These are phyloP conservation scores for human DNA, from an alignment of 2,113 vertebrate species.

Conservation along the genomic window DNA sequence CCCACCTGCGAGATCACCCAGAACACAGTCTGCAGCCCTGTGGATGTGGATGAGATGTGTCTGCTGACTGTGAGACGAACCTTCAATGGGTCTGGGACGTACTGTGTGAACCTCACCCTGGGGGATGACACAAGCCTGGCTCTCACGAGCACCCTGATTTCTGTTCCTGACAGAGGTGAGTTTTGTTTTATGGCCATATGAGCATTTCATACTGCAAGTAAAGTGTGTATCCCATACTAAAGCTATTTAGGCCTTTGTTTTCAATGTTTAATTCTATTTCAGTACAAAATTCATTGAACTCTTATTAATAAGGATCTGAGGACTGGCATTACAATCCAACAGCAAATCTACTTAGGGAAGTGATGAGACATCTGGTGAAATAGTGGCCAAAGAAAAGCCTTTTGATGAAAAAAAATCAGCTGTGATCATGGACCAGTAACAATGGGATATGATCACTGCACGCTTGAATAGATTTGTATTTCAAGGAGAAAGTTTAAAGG, in stretches of 20 bases:
- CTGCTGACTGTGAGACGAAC: slow-evolving; percentile 87
- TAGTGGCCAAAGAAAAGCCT: background rate
- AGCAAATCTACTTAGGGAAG: background rate
- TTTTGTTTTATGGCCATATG: background rate
- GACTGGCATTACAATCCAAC: background rate
- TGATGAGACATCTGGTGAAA: background rate
- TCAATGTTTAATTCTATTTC: background rate
- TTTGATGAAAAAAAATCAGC: background rate
- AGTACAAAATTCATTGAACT: background rate
- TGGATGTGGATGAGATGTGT: slow-evolving; percentile 80
- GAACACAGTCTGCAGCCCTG: slow-evolving; percentile 85
- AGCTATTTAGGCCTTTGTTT: background rate
- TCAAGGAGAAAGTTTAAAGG: background rate
- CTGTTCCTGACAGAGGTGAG: slow-evolving; percentile 85
- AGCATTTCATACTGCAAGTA: background rate
- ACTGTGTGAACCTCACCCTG: slow-evolving; percentile 95
- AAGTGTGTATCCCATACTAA: background rate
- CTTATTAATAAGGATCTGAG: background rate
- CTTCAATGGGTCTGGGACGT: slow-evolving; percentile 90
- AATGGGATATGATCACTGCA: background rate
- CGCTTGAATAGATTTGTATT: background rate
- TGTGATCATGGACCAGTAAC: background rate
- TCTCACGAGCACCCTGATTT: slow-evolving; percentile 89
- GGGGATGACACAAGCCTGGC: slow-evolving; percentile 87
- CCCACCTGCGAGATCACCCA: slow-evolving; percentile 86